Percentiles rank a stretch among this genome's conserved stretches.
Conservation (phyloP, 2,888 invertebrate species). For the Trimorus sp. region DNA sequence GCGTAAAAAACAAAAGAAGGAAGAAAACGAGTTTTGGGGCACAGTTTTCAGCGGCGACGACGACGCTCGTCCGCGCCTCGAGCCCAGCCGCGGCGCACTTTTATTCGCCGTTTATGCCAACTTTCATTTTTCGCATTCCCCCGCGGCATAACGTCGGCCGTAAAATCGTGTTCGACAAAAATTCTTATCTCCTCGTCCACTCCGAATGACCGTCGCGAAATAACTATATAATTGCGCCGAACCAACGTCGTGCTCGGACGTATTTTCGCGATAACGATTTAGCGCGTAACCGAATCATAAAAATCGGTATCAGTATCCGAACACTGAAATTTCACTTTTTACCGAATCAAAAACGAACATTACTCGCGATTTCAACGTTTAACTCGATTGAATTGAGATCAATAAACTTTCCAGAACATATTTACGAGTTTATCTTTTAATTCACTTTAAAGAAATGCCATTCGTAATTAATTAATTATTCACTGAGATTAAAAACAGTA, state of each 20-base stretch:
- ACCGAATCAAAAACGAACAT: too few species aligned
- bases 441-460: too few species aligned
- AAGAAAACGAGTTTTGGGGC: slow-evolving; percentile 66
- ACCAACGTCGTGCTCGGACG: neutral
- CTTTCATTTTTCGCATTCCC: slow-evolving; percentile 58
- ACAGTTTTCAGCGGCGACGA: slow-evolving; percentile 59
- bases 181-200: slow-evolving; percentile 28
- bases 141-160: slow-evolving; percentile 28
- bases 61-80: slow-evolving; percentile 51
- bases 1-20: slow-evolving; percentile 65
- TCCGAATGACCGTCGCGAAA: slow-evolving; percentile 14
- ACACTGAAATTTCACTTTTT: too few species aligned
- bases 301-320: too few species aligned
- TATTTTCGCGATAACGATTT: neutral
- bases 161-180: slow-evolving; percentile 55
- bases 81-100: slow-evolving; percentile 37
- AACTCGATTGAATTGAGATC: too few species aligned
- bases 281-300: too few species aligned
- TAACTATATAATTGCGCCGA: slow-evolving; percentile 28
- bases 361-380: too few species aligned
- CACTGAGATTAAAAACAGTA: too few species aligned
- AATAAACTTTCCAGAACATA: too few species aligned
- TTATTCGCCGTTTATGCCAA: slow-evolving; percentile 54
- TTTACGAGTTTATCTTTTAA: too few species aligned
- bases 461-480: too few species aligned